Base-by-base conservation (phyloP, 2,113 vertebrate species). In the Elgaria multicarinata region DNA sequence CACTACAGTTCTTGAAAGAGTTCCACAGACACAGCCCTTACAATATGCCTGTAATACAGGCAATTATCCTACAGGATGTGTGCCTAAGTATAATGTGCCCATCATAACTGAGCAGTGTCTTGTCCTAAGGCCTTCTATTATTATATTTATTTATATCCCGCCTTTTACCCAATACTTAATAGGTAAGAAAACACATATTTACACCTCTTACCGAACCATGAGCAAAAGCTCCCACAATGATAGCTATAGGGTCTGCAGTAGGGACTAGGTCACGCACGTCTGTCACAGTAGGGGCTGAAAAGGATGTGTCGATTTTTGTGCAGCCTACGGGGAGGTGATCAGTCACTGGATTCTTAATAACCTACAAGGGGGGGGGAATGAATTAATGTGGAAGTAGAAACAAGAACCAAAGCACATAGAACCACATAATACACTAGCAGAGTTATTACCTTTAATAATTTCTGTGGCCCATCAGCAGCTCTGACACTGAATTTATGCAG, bases 401-500 rank as follows among this genome's bases (percentile, higher is more conserved):
- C 39, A 28, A 44, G 18, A 50, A 4, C 33, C 77, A 46, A 66
- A 7, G 22, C 39, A 2, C 39, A 64, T 4, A 46, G 89, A 86
- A 36, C 39, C 39, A 44, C 55, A 90, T 46, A 16, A 1, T n/a
- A 14, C 88, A 16, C 16, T 64, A 39, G 4, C 24, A 83, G 39
- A 28, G 0, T 4, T 12, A 80, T 96, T 93, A 98, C 98, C 98
- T 97, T 98, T 90, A 99, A 87, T 28, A 99, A 95, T n/a, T 98
- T 98, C 94, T 99, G 98, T 62, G 99, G 98, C 10, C 99, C 98
- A 42, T 99, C 99, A n/a, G 99, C 97, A 0, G 99, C 99, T 94
- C 99, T 96, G 62, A 99, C 98, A 0, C 99, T 99, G 90, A 99
- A 96, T 93, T 99, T 99, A 91, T 99, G 99, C 93, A 99, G 96